Conservation (phyloP, 2,113 vertebrate species). For the Himantopus leucocephalus region DNA sequence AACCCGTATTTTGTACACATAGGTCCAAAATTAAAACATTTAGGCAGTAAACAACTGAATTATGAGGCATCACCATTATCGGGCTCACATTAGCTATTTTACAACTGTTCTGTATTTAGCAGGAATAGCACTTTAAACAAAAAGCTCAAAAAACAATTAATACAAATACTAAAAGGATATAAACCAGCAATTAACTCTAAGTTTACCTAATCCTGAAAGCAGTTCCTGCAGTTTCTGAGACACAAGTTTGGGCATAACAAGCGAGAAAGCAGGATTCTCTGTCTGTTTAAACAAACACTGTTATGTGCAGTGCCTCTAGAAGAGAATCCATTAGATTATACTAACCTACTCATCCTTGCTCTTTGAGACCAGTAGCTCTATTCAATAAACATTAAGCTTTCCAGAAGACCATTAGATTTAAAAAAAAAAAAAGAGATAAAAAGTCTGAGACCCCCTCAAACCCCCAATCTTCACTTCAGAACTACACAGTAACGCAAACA, state of each 20-base stretch:
- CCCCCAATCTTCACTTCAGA: neutral
- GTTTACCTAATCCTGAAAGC: neutral
- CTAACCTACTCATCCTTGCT: neutral
- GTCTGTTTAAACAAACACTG: neutral
- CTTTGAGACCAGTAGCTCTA: neutral
- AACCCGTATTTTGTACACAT: neutral
- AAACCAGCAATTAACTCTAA: neutral
- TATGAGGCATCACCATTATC: neutral
- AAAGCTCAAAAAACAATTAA: neutral
- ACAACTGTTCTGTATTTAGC: neutral
- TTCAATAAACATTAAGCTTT: neutral
- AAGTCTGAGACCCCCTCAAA: neutral
- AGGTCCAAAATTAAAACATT: neutral
- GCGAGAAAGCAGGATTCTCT: neutral
- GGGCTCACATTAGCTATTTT: neutral
- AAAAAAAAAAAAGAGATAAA: too few species aligned
- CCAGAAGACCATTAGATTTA: neutral
- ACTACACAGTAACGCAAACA: neutral
- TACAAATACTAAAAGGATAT: neutral
- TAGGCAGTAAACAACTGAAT: neutral
- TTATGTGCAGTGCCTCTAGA: neutral
- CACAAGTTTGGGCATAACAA: neutral
- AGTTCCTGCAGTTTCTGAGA: neutral
- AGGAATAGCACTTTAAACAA: neutral
- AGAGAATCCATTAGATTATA: neutral